Conservation (phyloP, 2,888 invertebrate genomes). For the Exephanes ischioxanthus region DNA sequence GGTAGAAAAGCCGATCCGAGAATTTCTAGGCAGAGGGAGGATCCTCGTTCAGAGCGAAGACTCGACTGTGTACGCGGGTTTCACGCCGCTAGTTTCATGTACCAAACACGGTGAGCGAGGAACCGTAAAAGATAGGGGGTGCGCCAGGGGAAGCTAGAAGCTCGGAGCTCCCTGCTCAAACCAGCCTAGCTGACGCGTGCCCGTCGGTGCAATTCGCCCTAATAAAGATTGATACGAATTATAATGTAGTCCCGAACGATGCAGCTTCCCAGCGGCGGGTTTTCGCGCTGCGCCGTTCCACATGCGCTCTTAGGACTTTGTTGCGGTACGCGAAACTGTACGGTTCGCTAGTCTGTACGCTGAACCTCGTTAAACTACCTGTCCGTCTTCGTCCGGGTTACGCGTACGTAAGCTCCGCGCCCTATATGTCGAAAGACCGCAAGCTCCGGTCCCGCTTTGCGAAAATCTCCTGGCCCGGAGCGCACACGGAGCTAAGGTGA, state of each 20-base stretch:
- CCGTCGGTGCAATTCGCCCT: constrained; percentile 66
- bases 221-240: constrained; percentile 77
- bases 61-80: neutral
- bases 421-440: constrained; percentile 21
- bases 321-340: constrained; percentile 1
- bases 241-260: constrained; percentile 60
- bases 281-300: constrained; percentile 17
- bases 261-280: constrained; percentile 18
- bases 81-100: neutral
- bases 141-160: constrained; percentile 5
- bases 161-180: constrained; percentile 14
- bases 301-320: constrained; percentile 29
- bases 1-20: neutral
- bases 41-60: neutral
- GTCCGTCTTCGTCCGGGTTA: constrained; percentile 59
- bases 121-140: neutral
- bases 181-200: constrained; percentile 21
- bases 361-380: constrained; percentile 70
- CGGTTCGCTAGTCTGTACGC: constrained; percentile 49
- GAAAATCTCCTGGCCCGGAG: constrained; percentile 37
- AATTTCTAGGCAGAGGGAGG: neutral
- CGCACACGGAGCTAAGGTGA: constrained; percentile 30
- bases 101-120: neutral
- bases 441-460: constrained; percentile 18
- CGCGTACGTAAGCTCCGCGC: constrained; percentile 33